phyloP scores from a whole-genome alignment of 2,888 invertebrate species.

The Phyllotreta cruciferae region DNA sequence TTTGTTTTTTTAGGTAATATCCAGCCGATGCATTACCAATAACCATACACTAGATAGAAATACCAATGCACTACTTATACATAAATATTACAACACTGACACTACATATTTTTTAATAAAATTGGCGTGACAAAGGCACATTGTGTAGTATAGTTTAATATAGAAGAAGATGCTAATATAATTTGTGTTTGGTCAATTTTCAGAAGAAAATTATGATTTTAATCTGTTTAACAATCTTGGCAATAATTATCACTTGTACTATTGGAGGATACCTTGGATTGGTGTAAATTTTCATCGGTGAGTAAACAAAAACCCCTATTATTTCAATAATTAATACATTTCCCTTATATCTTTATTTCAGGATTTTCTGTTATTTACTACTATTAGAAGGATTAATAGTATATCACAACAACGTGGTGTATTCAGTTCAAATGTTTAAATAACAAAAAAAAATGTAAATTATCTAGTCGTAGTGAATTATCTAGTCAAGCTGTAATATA shows the following conservation, averaged over 20 bases:
- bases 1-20: too few species aligned
- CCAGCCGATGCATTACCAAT: too few species aligned
- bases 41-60: constrained; percentile 9
- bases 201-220: constrained; percentile 94
- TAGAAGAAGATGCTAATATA: constrained; percentile 30
- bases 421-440: constrained; percentile 27
- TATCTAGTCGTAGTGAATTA: constrained; percentile 39
- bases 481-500: constrained; percentile 36
- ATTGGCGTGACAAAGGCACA: constrained; percentile 50
- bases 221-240: constrained; percentile 86
- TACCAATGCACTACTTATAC: constrained; percentile 15
- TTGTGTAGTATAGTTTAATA: constrained; percentile 44
- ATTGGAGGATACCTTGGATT: constrained; percentile 72
- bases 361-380: not conserved
- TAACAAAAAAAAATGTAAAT: constrained; percentile 32
- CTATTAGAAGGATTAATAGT: not conserved
- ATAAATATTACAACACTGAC: constrained; percentile 12
- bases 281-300: constrained; percentile 42
- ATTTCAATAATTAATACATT: not conserved
- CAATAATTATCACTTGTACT: constrained; percentile 77
- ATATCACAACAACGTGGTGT: constrained; percentile 18
- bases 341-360: constrained; percentile 14
- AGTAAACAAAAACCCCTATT: constrained; percentile 25
- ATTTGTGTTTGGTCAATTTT: constrained; percentile 57
- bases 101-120: constrained; percentile 12